Evolutionary conservation across 1,140 invertebrate species (phyloP).

Genomic region (Megalonaias nervosa): DNA sequence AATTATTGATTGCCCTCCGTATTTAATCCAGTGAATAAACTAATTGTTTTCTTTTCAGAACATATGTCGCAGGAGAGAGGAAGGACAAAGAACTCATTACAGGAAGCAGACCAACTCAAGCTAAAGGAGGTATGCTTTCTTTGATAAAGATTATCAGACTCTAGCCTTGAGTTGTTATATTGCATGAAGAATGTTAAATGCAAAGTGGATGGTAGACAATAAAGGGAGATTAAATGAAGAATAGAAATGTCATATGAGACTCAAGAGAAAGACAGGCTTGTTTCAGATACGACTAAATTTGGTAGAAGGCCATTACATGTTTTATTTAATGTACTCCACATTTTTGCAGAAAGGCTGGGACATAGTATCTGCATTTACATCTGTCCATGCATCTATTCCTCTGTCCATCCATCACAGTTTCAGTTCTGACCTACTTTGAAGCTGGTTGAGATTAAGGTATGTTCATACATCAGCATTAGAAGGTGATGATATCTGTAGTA

Average conservation of each 20-base stretch:
- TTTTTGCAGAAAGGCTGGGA: too few species aligned
- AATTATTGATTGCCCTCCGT: not conserved
- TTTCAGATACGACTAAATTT: not conserved
- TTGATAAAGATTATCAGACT: not conserved
- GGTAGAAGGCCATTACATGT: too few species aligned
- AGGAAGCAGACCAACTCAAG: slow-evolving; percentile 57
- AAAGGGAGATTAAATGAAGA: not conserved
- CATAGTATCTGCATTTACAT: too few species aligned
- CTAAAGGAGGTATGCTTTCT: slow-evolving; percentile 56
- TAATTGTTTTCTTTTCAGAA: slow-evolving; percentile 44
- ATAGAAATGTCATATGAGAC: not conserved
- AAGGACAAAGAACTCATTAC: slow-evolving; percentile 55
- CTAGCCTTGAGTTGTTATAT: not conserved
- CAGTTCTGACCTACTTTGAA: too few species aligned
- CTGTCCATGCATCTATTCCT: too few species aligned
- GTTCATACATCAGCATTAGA: too few species aligned
- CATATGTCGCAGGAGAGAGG: slow-evolving; percentile 57
- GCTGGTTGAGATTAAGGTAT: too few species aligned
- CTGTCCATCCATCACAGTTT: too few species aligned
- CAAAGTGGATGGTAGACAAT: not conserved
- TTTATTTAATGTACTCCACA: too few species aligned
- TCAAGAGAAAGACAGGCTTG: not conserved
- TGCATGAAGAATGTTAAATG: not conserved
- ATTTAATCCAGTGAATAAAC: not conserved
- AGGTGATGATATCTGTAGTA: too few species aligned